Evolutionary conservation across 2,113 vertebrate genomes (phyloP).

Genomic region (Casuarius casuarius): DNA sequence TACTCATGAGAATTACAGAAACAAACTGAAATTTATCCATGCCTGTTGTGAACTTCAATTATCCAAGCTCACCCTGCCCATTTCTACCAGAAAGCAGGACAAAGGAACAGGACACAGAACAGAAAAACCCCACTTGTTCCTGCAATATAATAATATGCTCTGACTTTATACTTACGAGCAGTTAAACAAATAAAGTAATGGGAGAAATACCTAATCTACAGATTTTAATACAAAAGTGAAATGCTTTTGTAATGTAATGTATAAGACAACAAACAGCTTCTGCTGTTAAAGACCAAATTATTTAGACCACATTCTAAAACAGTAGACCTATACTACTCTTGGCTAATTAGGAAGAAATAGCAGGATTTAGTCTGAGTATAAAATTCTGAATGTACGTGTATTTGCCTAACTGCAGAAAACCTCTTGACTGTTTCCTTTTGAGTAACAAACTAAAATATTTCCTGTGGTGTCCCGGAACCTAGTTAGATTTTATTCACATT

Average conservation of each 20-base stretch:
- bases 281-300: neutral
- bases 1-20: neutral
- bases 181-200: neutral
- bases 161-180: neutral
- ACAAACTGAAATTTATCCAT: neutral
- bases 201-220: neutral
- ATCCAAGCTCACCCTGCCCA: neutral
- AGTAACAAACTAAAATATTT: neutral
- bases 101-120: neutral
- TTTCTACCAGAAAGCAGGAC: neutral
- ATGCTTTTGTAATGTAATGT: neutral
- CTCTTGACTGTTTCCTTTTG: neutral
- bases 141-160: neutral
- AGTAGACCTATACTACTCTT: neutral
- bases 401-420: neutral
- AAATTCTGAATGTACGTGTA: neutral
- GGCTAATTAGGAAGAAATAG: slow-evolving; percentile 6
- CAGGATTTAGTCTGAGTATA: neutral
- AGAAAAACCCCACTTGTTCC: neutral
- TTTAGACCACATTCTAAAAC: neutral
- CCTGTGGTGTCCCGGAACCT: neutral
- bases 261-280: neutral
- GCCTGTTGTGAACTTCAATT: neutral
- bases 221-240: neutral
- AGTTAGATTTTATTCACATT: neutral